These are phyloP conservation scores for Threskiornis aethiopicus DNA, from an alignment of 2,797 vertebrate genomes.

Conservation along the genomic window DNA sequence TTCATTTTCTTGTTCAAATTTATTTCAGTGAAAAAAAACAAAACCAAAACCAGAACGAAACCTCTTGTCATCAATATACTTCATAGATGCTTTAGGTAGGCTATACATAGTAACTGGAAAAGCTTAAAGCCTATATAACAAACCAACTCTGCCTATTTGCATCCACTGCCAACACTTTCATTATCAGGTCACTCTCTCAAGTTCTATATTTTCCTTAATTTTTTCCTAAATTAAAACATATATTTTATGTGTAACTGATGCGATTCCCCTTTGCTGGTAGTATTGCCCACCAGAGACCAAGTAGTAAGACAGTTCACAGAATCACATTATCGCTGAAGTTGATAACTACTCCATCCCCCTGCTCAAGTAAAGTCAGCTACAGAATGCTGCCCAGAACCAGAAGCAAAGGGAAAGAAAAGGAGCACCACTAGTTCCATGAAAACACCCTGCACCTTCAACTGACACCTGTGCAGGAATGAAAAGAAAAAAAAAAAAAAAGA, in stretches of 20 bases:
- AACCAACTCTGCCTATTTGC: background rate
- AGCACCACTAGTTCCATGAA: background rate
- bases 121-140: background rate
- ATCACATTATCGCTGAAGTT: background rate
- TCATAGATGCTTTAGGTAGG: background rate
- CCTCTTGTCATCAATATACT: background rate
- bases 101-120: background rate
- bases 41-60: fast-evolving
- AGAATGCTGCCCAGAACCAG: background rate
- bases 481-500: background rate
- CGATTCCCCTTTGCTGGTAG: background rate
- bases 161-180: background rate
- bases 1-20: background rate
- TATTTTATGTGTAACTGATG: background rate
- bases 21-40: background rate
- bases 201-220: background rate
- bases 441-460: background rate
- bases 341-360: background rate
- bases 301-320: background rate
- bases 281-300: background rate
- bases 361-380: background rate
- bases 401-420: background rate
- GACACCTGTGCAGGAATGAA: background rate
- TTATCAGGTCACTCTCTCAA: background rate
- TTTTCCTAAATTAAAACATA: background rate